Evolutionary conservation across 2,113 vertebrate genomes (phyloP), one percentile per base, ranked within the genome.

Genomic region (Gobio gobio): DNA sequence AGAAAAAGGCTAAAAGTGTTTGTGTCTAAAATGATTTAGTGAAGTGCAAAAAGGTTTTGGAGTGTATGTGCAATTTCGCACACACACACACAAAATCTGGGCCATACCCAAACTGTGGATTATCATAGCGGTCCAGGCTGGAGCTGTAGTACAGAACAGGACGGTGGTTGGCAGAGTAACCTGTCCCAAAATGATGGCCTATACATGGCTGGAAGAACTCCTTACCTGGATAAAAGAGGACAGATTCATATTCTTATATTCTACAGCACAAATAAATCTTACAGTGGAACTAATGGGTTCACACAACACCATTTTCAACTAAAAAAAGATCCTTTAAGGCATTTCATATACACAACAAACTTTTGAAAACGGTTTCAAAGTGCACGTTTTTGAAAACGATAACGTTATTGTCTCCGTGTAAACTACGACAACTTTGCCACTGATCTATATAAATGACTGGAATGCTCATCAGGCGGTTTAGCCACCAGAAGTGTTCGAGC

Each of bases 81-180:
- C 56, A 10, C 64, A 73, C 64, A 68, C 14, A 33, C 40, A 73
- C 70, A 47, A 22, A 47, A 24, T 16, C 70, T 74, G 68, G 49
- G 33, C 12, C 91, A 89, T 82, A 94, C 92, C 90, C 90, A 78
- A 90, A 85, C 16, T 78, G 85, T 51, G 90, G 91, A 88, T 89
- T 93, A 86, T 90, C 91, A 66, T 3, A 80, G 68, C 43, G 75
- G 49, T 88, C 85, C 63, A 89, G 64, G 75, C 86, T 87, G 83
- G 91, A 87, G 7, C 43, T 89, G 87, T 92, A 90, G 86, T 76
- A 86, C 5, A 91, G 9, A 54, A 82, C 90, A 9, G 90, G 90
- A 78, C 89, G 91, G 26, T 90, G 89, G 86, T 92, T 92, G 72
- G 89, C 78, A 20, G 84, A 86, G 85, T 85, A 92, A 16, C 91